Base-by-base conservation (phyloP, 2,797 vertebrate species). In the Margarornis squamiger region DNA sequence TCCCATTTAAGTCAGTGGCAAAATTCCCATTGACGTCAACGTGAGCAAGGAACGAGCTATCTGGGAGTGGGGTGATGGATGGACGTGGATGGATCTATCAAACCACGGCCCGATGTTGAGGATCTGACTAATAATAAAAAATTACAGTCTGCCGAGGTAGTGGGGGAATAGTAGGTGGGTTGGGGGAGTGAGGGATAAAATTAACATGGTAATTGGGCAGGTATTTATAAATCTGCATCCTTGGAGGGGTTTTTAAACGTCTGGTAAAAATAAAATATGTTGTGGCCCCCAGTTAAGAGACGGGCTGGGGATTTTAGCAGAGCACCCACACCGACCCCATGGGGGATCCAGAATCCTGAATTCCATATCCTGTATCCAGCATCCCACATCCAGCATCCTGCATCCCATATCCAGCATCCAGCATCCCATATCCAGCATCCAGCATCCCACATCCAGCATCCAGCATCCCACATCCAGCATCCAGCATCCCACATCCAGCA, bases 1-100 rank as follows among this genome's bases (percentile, higher is more conserved):
- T 54, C 77, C 95, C 68, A n/a, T 59, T 89, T 52, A 61, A 76
- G 81, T 46, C 90, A 45, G 68, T 72, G 88, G 81, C 65, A 76
- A 89, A 76, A 84, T 77, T 89, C 95, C 91, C 95, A 55, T 52
- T 84, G 88, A 84, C 73, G 77, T 86, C 91, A 86, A 48, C 9
- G 6, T 0, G 74, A 46, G 7, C 55, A 22, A 85, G 75, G 26
- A 78, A 70, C 2, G 83, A 81, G 75, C 86, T 81, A 41, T 57
- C 32, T 30, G 92, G 89, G 82, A 79, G 66, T 26, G 10, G 7
- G 65, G 13, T 55, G 77, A 84, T 68, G 2, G 30, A 87, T 48
- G 83, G 9, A 14, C 1, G 55, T 5, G 41, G 43, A 46, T 43
- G 48, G n/a, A 77, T 66, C 52, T 17, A 63, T 58, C 87, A 67